Evolutionary conservation across 2,797 vertebrate species (phyloP), one percentile per base, ranked within the genome.

Genomic region (Myiothlypis coronata): DNA sequence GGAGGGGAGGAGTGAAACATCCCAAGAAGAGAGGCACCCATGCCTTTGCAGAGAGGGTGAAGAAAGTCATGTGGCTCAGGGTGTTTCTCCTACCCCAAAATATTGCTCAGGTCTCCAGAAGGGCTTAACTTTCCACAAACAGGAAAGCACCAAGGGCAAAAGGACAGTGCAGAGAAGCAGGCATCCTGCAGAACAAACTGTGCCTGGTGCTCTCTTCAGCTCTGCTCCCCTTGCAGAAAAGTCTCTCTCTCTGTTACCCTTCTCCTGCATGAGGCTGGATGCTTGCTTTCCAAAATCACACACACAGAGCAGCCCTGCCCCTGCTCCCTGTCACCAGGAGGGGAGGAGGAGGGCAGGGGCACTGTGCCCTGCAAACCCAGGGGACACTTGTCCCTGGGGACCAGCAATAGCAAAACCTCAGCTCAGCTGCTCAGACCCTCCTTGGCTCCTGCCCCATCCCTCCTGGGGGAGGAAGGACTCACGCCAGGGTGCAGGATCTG

Each of bases 101-200:
- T 69, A 60, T 55, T 5, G 2, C 50, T 80, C 63, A 56, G 32
- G 57, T 28, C 68, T 75, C 79, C 53, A 81, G 53, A 83, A 56
- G 26, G 57, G 24, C 59, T 70, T 41, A 83, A 60, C 71, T 87
- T 91, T 57, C 63, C 30, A 65, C 52, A 44, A n/a, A 81, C 1
- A 12, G 72, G 74, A 78, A 70, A 90, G 79, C 83, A 70, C 24
- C 68, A 88, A 57, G 52, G 75, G 69, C 87, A 86, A 67, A 91
- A 91, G 87, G 84, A 83, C 65, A 85, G 64, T 28, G 46, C 88
- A 81, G 81, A 32, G 50, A 87, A 26, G 8, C 79, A 68, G 39
- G 20, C 2, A 1, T 52, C 68, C 37, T 21, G 47, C 0, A 0
- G 85, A 55, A 41, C 0, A 5, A 78, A 52, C 19, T 4, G 9